Evolutionary conservation across 2,797 vertebrate species (phyloP), one percentile per base, ranked within the genome.

Genomic region (Echiichthys vipera): DNA sequence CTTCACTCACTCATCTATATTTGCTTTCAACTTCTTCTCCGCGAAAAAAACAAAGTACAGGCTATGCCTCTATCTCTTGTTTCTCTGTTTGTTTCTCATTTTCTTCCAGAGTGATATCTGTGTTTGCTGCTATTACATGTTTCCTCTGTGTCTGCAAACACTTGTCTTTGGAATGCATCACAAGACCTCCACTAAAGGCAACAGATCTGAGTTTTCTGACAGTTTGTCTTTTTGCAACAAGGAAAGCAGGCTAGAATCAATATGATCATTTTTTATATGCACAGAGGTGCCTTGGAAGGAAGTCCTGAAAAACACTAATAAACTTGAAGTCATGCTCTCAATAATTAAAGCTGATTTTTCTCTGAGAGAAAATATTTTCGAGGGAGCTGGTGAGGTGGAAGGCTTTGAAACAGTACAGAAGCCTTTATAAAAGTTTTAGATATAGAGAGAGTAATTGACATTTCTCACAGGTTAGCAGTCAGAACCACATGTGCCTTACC

Each of bases 341-440:
- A 94, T 93, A 91, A 94, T 93, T 93, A 88, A 94, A 88, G 74
- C 65, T 74, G 83, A 90, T 91, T 91, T 50, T 91, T 80, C 69
- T 85, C 32, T 6, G 57, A 81, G 83, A 90, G 83, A 93, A 93
- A 93, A 92, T 81, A 91, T 85, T 90, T 92, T 86, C 22, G 65
- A 81, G 77, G 61, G 80, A 90, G 82, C 75, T 65, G 45, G 36
- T 83, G 89, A 83, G 85, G 89, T 87, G 83, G 84, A 91, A 90
- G 77, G 58, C 88, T 94, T 95, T 95, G 89, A 93, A 92, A 88
- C 80, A 84, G 86, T 65, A 80, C 72, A 77, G 85, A 84, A 89
- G 90, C 88, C 89, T 88, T 94, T 90, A 94, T 94, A 80, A 93
- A 94, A 94, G 65, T 93, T 94, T 94, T 79, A 94, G 82, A 90